phyloP scores from a whole-genome alignment of 2,888 invertebrate species.

The Hipparchia semele region DNA sequence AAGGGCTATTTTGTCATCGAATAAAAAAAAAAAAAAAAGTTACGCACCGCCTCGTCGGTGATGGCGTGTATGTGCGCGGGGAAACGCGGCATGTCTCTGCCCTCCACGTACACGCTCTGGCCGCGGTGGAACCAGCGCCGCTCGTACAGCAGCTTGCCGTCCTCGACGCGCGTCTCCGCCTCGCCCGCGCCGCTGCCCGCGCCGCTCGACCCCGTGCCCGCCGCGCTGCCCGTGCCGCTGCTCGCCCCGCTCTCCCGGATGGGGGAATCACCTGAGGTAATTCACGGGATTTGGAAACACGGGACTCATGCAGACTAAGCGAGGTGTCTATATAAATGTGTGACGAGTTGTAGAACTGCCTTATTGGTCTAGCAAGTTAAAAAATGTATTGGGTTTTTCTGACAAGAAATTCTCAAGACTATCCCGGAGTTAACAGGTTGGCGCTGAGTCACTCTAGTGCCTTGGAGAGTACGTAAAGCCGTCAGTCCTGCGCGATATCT shows the following conservation, averaged over 20 bases:
- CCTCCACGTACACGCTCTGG: conserved; percentile 95
- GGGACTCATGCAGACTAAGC: no score
- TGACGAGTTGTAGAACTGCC: conserved; percentile 34
- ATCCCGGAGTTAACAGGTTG: no score
- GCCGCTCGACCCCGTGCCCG: conserved; percentile 87
- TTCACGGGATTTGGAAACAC: no score
- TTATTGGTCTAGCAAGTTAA: no score
- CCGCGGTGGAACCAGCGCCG: conserved; percentile 97
- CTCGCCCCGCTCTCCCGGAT: conserved; percentile 58
- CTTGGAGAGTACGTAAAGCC: no score
- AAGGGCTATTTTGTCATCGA: no score
- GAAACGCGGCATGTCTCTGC: conserved; percentile 92
- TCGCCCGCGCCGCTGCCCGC: conserved; percentile 59
- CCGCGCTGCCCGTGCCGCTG: conserved; percentile 52
- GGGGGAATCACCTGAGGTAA: conserved; percentile 66
- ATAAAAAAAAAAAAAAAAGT: no score
- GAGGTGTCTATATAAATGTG: neutral
- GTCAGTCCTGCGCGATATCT: no score
- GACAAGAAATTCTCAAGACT: no score
- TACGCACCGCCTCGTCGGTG: conserved; percentile 92
- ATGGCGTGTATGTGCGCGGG: conserved; percentile 96
- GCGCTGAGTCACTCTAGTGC: no score
- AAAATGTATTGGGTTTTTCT: no score
- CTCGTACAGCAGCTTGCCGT: conserved; percentile 96
- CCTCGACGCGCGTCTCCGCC: conserved; percentile 95